Percentiles rank a stretch among this genome's conserved stretches.
Evolutionary conservation across 2,113 vertebrate genomes (phyloP).

Genomic region (Rana temporaria): DNA sequence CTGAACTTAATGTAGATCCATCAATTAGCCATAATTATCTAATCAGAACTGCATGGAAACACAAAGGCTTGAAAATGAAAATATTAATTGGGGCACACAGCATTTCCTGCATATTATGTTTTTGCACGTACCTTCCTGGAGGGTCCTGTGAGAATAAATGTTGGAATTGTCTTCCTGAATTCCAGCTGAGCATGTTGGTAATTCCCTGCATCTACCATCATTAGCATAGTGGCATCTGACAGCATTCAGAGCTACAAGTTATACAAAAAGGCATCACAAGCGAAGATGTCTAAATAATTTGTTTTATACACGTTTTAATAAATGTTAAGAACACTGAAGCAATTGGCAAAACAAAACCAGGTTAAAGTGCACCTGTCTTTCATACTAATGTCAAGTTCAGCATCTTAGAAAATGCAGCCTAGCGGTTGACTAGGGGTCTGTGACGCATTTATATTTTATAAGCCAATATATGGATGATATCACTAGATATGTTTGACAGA

Average conservation of each 20-base stretch:
- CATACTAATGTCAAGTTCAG: too few species aligned
- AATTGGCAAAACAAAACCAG: too few species aligned
- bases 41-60: slow-evolving; percentile 44
- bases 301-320: too few species aligned
- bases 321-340: too few species aligned
- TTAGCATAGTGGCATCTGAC: slow-evolving; percentile 11
- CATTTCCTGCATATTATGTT: slow-evolving; percentile 45
- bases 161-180: slow-evolving; percentile 33
- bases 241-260: neutral
- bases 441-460: too few species aligned
- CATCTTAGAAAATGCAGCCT: too few species aligned
- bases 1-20: slow-evolving; percentile 27
- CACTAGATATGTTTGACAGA: too few species aligned
- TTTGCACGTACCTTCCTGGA: slow-evolving; percentile 23
- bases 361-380: too few species aligned
- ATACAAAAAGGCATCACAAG: too few species aligned
- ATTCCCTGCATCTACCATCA: slow-evolving; percentile 12
- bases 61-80: slow-evolving; percentile 35
- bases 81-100: slow-evolving; percentile 35
- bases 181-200: slow-evolving; percentile 5
- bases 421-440: too few species aligned
- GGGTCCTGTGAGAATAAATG: slow-evolving; percentile 4
- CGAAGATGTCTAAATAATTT: too few species aligned
- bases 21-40: slow-evolving; percentile 50
- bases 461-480: too few species aligned